phyloP scores from a whole-genome alignment of 1,140 invertebrate species.

The Aleiodes sp. region DNA sequence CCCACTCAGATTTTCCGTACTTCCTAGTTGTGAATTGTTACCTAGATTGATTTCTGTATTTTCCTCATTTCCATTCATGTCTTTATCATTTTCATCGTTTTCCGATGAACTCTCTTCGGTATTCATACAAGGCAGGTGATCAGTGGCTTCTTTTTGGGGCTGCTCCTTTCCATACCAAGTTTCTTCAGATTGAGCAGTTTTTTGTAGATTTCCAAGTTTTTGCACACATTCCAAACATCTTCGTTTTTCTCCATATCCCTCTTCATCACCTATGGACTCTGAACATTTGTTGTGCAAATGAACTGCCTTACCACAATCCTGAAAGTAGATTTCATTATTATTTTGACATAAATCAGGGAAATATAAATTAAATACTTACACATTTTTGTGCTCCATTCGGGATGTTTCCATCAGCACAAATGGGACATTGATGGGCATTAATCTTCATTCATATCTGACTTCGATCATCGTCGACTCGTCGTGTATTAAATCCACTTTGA shows the following conservation, averaged over 20 bases:
- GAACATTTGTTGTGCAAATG: neutral
- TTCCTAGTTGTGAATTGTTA: neutral
- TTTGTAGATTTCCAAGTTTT: neutral
- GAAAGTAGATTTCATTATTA: neutral
- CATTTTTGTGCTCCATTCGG: neutral
- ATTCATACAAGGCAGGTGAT: no score
- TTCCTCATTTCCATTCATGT: no score
- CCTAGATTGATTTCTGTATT: no score
- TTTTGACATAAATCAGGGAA: neutral
- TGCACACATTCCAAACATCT: neutral
- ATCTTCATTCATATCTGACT: neutral
- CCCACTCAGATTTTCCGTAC: no score
- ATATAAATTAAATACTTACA: neutral
- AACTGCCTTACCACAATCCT: neutral
- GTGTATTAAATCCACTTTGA: neutral
- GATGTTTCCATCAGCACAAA: neutral
- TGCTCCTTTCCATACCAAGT: no score
- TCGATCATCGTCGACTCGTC: neutral
- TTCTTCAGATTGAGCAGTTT: neutral
- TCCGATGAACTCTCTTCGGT: no score
- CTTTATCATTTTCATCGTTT: no score
- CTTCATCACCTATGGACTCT: neutral
- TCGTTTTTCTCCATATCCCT: neutral
- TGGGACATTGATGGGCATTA: neutral
- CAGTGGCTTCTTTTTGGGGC: no score